Evolutionary conservation across 2,113 vertebrate genomes (phyloP).

Genomic region (Athene noctua): DNA sequence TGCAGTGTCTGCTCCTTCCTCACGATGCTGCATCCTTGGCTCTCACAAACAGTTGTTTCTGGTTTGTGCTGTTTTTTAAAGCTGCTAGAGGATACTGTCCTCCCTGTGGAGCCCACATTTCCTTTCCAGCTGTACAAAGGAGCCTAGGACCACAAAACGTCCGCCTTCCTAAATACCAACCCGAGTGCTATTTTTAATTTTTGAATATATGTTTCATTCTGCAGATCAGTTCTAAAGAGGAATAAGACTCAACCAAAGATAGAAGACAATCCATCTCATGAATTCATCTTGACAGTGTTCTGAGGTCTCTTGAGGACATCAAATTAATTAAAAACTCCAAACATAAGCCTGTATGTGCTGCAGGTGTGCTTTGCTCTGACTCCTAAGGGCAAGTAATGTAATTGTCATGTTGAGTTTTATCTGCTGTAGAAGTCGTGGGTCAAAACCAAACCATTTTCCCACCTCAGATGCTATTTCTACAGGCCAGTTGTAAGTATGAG

Average conservation of each 20-base stretch:
- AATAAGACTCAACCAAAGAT: not conserved
- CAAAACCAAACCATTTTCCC: not conserved
- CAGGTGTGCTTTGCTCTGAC: not conserved
- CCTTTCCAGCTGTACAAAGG: not conserved
- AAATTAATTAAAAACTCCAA: not conserved
- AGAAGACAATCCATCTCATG: not conserved
- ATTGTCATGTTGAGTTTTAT: accelerated
- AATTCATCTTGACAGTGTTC: not conserved
- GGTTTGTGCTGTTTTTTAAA: not conserved
- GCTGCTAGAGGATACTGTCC: not conserved
- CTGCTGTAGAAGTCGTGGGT: not conserved
- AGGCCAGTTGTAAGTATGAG: not conserved
- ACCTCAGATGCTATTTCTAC: not conserved
- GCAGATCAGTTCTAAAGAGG: not conserved
- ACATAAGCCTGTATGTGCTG: not conserved
- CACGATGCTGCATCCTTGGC: not conserved
- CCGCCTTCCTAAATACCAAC: not conserved
- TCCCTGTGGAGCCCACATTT: not conserved
- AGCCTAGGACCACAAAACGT: not conserved
- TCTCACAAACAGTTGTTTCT: not conserved
- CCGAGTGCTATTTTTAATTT: not conserved
- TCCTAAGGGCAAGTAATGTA: not conserved
- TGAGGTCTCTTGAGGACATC: not conserved
- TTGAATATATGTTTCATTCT: not conserved
- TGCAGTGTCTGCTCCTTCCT: not conserved